Evolutionary conservation across 2,888 invertebrate species (phyloP), one percentile per base, ranked within the genome.

Genomic region (Calameuta pallipes): DNA sequence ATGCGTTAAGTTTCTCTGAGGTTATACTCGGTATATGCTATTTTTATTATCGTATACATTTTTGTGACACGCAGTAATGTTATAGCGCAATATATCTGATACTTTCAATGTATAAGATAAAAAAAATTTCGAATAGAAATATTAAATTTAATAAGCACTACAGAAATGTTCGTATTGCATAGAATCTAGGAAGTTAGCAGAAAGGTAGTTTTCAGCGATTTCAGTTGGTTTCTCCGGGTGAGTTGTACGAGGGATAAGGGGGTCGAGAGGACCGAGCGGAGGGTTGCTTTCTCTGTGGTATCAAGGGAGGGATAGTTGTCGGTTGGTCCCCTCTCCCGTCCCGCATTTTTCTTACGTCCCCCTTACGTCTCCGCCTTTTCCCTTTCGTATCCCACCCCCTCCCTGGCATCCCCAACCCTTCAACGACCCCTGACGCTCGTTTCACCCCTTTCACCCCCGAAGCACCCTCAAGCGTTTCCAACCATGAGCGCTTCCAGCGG

Each of bases 301-400:
- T 56, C 56, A 23, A 56, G 56, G 56, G 56, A 56, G 56, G 56
- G 56, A 56, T 15, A 56, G 23, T 56, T 56, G 56, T 56, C 56
- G 23, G 56, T 56, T 56, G 56, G 23, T 56, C 80, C 82, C 81
- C 74, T 82, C 83, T 80, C 83, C 71, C 78, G 56, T 83, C 78
- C 69, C 75, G 84, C 83, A 89, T 89, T 89, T 88, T 89, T 89
- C 89, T 89, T 88, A 89, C 86, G 74, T 88, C 79, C 83, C 84
- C 85, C 86, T 85, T 80, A 68, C 78, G 81, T 75, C 78, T 56
- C 56, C 78, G 69, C 78, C 79, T 73, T 71, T 34, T 71, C 71
- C 56, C 34, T 31, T 71, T 34, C 11, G 30, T 30, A 70, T 4
- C 31, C 70, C 70, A 36, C 12, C 70, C 70, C 11, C 70, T 23